Percentiles rank a stretch among this genome's conserved stretches.
These are phyloP conservation scores for Holocentrus rufus DNA, from an alignment of 2,797 vertebrate species.

Conservation along the genomic window DNA sequence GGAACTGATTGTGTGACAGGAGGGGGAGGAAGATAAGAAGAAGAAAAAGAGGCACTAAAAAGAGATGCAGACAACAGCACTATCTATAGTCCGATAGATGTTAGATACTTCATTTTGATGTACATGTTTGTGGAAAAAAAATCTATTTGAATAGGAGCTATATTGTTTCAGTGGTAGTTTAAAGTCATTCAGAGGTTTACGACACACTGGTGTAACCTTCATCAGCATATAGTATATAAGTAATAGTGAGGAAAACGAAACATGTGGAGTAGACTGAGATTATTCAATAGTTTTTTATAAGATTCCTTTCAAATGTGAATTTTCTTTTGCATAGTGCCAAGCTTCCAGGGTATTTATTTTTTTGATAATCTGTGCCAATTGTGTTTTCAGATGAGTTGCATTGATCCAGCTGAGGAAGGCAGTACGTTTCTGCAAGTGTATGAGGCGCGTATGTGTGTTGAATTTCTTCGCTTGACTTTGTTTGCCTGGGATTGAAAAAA, in stretches of 20 bases:
- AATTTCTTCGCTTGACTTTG: conserved; percentile 31
- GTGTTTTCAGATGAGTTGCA: conserved; percentile 69
- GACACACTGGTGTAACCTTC: conserved; percentile 72
- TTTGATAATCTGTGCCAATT: conserved; percentile 81
- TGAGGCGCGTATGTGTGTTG: conserved; percentile 25
- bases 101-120: conserved; percentile 79
- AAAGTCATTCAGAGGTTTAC: conserved; percentile 75
- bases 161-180: conserved; percentile 78
- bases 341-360: conserved; percentile 83
- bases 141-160: conserved; percentile 77
- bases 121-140: conserved; percentile 73
- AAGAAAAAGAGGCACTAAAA: conserved; percentile 67
- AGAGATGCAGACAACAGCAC: conserved; percentile 75
- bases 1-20: conserved; percentile 51
- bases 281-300: conserved; percentile 81
- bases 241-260: conserved; percentile 74
- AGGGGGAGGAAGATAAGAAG: neutral
- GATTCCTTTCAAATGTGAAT: conserved; percentile 77
- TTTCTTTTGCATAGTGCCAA: conserved; percentile 79
- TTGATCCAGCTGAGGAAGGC: conserved; percentile 45
- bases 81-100: conserved; percentile 71
- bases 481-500: too few relatives aligned
- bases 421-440: conserved; percentile 41
- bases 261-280: conserved; percentile 76
- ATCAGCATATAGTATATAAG: conserved; percentile 81